phyloP scores from a whole-genome alignment of 2,888 invertebrate genomes.

The Pseudoips prasinana region DNA sequence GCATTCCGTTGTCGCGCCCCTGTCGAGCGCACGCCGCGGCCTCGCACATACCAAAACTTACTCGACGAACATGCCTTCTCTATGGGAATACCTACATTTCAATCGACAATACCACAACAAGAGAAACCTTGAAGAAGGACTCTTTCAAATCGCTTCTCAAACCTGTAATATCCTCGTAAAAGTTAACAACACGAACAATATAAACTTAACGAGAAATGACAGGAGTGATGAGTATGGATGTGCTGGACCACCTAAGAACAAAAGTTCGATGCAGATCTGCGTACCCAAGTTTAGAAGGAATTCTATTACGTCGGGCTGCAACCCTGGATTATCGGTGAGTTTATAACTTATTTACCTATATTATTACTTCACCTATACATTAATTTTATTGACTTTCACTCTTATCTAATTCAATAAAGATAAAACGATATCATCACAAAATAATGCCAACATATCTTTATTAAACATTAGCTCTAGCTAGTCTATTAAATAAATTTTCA shows the following conservation, averaged over 20 bases:
- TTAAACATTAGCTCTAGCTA: too few species aligned
- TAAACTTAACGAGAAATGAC: conserved; percentile 84
- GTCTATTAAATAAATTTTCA: too few species aligned
- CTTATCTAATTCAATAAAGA: too few species aligned
- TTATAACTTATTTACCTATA: neutral
- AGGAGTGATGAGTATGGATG: conserved; percentile 84
- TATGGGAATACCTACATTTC: conserved; percentile 83
- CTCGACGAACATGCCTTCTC: conserved; percentile 74
- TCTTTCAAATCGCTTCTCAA: conserved; percentile 90
- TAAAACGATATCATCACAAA: too few species aligned
- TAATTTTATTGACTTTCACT: too few species aligned
- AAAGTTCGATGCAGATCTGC: conserved; percentile 79
- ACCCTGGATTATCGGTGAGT: conserved; percentile 84
- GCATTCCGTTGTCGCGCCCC: conserved; percentile 41
- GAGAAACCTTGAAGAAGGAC: conserved; percentile 87
- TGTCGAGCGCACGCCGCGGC: conserved; percentile 25
- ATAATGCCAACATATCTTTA: too few species aligned
- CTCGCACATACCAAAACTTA: conserved; percentile 2
- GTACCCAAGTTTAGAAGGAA: conserved; percentile 79
- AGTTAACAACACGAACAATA: conserved; percentile 89
- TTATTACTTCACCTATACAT: too few species aligned
- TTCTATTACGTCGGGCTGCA: conserved; percentile 78
- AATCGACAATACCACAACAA: conserved; percentile 77
- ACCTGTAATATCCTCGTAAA: conserved; percentile 89
- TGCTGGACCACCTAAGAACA: conserved; percentile 65